phyloP scores from a whole-genome alignment of 2,888 invertebrate species.

The Chromoteleia sp. region DNA sequence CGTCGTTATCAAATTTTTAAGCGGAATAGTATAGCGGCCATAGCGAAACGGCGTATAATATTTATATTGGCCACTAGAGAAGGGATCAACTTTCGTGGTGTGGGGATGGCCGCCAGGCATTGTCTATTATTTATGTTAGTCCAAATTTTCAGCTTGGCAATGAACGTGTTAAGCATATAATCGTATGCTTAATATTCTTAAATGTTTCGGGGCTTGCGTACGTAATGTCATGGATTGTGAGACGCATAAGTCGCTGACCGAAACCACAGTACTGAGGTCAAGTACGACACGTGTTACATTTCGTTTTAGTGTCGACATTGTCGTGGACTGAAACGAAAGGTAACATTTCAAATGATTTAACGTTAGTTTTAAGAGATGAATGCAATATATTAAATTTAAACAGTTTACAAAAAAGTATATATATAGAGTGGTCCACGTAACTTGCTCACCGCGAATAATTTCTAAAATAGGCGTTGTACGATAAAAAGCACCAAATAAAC shows the following conservation, averaged over 20 bases:
- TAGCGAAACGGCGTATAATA: too few species aligned
- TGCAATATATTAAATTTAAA: neutral
- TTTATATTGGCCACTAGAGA: too few species aligned
- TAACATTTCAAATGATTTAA: slow-evolving; percentile 3
- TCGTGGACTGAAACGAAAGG: slow-evolving; percentile 12
- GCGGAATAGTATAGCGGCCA: too few species aligned
- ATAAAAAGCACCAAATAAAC: too few species aligned
- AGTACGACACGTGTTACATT: slow-evolving; percentile 28
- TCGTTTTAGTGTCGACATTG: slow-evolving; percentile 22
- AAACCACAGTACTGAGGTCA: slow-evolving; percentile 42
- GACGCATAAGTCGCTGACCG: slow-evolving; percentile 34
- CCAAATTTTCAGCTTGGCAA: too few species aligned
- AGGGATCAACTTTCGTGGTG: too few species aligned
- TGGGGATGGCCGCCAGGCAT: too few species aligned
- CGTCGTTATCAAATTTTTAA: too few species aligned
- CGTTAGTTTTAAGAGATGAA: neutral
- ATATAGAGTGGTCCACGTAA: too few species aligned
- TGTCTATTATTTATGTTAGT: neutral
- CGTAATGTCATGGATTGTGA: slow-evolving; percentile 22
- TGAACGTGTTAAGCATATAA: slow-evolving; percentile 17
- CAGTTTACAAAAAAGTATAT: neutral
- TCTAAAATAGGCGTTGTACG: too few species aligned
- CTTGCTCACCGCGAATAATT: too few species aligned
- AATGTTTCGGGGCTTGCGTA: slow-evolving; percentile 15
- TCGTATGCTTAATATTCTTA: neutral